Base-by-base conservation (phyloP, 2,113 vertebrate species). In the Sebastes fasciatus region DNA sequence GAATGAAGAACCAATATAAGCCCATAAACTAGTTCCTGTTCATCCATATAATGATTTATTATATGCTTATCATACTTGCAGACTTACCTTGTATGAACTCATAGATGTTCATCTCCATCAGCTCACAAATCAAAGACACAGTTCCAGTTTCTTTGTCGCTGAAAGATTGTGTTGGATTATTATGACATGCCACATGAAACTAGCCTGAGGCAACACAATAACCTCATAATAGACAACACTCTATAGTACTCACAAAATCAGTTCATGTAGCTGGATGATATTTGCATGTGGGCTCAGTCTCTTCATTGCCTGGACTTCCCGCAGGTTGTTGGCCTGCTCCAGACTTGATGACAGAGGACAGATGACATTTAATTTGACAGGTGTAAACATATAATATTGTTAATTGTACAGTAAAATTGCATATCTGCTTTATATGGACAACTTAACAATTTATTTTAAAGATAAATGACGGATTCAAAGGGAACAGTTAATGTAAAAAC, bases 51-150 rank as follows among this genome's bases (percentile, higher is more conserved):
- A 43, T 34, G 19, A 60, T 14, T 14, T 46, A 12, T 21, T 46
- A 74, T 9, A 34, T 52, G 8, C 34, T 68, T 40, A 21, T 70
- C 21, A 13, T 45, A 10, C 34, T 49, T 17, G 12, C 8, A 26
- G 8, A 65, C 78, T 63, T 77, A 97, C 97, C 96, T 97, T 92
- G 96, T 82, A 98, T 97, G 79, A 96, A 93, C 88, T 99, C 96
- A 86, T 97, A 98, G 93, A 98, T 96, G 95, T 97, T 99, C 97
- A 97, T 96, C 80, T 97, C 95, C 97, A 97, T 97, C 89, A 99
- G 96, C 94, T 98, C 97, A 94, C 96, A 96, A 84, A 98, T 96
- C 83, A 97, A 87, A 83, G 96, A 96, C 80, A 97, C 93, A 19
- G 93, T 96, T 55, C 94, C 96, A 48, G 93, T 90, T 82, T 96